These are phyloP conservation scores for Papilio elwesi DNA, from an alignment of 2,888 invertebrate genomes.

Conservation along the genomic window DNA sequence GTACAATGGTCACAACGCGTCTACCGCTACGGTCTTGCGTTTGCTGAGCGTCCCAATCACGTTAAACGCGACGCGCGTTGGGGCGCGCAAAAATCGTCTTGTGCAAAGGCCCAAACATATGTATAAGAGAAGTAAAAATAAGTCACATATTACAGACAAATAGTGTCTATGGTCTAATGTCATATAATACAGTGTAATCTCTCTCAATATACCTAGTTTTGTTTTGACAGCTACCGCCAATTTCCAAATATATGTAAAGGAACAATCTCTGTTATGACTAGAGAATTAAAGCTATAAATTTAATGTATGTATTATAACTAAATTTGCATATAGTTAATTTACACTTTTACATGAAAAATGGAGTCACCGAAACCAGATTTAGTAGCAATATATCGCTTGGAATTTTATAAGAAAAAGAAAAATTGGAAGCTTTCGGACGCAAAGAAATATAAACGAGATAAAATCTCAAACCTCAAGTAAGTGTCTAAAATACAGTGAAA, in stretches of 20 bases:
- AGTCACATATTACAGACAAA: no score
- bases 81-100: no score
- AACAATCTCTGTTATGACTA: slow-evolving; percentile 12
- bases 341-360: slow-evolving; percentile 28
- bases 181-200: no score
- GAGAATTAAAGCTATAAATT: slow-evolving; percentile 15
- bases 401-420: slow-evolving; percentile 66
- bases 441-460: slow-evolving; percentile 43
- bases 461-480: slow-evolving; percentile 44
- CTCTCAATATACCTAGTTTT: neutral
- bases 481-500: neutral
- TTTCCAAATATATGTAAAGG: slow-evolving; percentile 11
- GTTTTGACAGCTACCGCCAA: slow-evolving; percentile 22
- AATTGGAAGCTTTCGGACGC: slow-evolving; percentile 60
- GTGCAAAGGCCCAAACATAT: no score
- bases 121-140: no score
- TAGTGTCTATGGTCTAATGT: no score
- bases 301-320: slow-evolving; percentile 9
- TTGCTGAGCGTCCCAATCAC: no score
- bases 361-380: slow-evolving; percentile 50
- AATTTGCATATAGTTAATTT: slow-evolving; percentile 15
- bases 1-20: no score
- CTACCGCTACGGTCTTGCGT: no score
- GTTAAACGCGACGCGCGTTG: no score
- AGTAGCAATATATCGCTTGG: slow-evolving; percentile 60